Percentiles rank a stretch among this genome's conserved stretches.
phyloP scores from a whole-genome alignment of 1,140 invertebrate genomes.

The Teleopsis dalmanni region DNA sequence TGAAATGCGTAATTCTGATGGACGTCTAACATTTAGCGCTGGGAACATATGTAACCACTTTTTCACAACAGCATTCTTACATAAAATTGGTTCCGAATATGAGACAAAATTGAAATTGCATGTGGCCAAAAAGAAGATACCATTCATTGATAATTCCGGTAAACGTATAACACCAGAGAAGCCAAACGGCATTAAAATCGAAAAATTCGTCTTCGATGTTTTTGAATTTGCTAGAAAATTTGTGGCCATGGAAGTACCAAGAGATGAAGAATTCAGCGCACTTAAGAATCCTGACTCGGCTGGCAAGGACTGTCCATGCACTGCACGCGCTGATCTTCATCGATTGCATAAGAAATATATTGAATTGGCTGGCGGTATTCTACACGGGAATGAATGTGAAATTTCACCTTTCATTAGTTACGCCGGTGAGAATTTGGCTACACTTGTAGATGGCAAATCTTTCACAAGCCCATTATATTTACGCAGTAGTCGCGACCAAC shows the following conservation, averaged over 20 bases:
- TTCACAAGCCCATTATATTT: constrained; percentile 62
- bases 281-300: constrained; percentile 87
- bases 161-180: constrained; percentile 63
- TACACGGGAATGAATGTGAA: constrained; percentile 69
- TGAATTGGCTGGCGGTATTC: constrained; percentile 71
- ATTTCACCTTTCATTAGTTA: constrained; percentile 89
- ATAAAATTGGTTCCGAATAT: constrained; percentile 53
- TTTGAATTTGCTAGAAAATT: constrained; percentile 89
- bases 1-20: constrained; percentile 68
- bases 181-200: constrained; percentile 96
- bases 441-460: constrained; percentile 57
- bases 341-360: constrained; percentile 78
- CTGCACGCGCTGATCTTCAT: constrained; percentile 71
- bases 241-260: constrained; percentile 85
- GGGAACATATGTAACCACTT: constrained; percentile 99
- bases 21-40: constrained; percentile 80
- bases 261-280: constrained; percentile 93
- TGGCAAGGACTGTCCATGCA: constrained; percentile 85
- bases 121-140: constrained; percentile 96
- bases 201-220: constrained; percentile 99
- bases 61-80: constrained; percentile 82
- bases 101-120: constrained; percentile 79
- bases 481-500: constrained; percentile 26
- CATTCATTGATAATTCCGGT: constrained; percentile 70
- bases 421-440: constrained; percentile 72